These are phyloP conservation scores for Spongilla lacustris DNA, from an alignment of 37 sponge, comb jelly and placozoan species.

Conservation along the genomic window DNA sequence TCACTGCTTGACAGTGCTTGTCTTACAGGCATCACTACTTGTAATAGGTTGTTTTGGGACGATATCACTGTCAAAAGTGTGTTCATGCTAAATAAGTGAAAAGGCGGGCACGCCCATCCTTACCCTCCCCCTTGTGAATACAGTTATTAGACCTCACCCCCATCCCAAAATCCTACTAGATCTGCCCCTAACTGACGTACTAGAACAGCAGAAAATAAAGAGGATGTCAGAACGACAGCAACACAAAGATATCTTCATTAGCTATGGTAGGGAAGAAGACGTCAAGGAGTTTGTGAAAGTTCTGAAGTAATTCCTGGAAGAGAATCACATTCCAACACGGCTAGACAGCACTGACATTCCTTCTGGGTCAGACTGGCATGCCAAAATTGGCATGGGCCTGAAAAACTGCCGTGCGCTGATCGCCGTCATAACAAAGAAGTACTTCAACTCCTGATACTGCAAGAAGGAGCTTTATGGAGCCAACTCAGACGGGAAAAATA, in stretches of 20 bases:
- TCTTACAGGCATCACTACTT: too few species aligned
- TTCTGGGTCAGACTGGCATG: slow-evolving; percentile 47
- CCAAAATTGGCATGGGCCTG: slow-evolving; percentile 48
- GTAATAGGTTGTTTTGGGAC: too few species aligned
- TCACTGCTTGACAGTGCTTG: too few species aligned
- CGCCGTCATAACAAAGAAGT: slow-evolving; percentile 44
- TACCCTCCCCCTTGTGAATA: too few species aligned
- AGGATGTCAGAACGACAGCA: too few species aligned
- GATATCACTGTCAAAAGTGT: too few species aligned
- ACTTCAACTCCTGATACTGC: slow-evolving; percentile 61
- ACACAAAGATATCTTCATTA: slow-evolving; percentile 44
- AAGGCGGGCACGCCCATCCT: too few species aligned
- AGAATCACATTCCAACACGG: slow-evolving; percentile 30
- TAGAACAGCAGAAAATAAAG: too few species aligned
- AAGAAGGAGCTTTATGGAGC: slow-evolving; percentile 59
- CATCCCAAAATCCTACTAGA: too few species aligned
- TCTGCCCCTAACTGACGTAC: too few species aligned
- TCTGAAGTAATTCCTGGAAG: slow-evolving; percentile 42
- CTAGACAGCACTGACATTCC: slow-evolving; percentile 46
- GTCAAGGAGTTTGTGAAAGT: slow-evolving; percentile 20
- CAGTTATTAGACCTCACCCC: too few species aligned
- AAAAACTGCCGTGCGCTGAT: slow-evolving; percentile 49
- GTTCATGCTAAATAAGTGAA: too few species aligned
- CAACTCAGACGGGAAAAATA: slow-evolving; percentile 29
- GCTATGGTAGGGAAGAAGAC: slow-evolving; percentile 49